These are phyloP conservation scores for Octodon degus DNA, from an alignment of 2,113 vertebrate species.

Conservation along the genomic window DNA sequence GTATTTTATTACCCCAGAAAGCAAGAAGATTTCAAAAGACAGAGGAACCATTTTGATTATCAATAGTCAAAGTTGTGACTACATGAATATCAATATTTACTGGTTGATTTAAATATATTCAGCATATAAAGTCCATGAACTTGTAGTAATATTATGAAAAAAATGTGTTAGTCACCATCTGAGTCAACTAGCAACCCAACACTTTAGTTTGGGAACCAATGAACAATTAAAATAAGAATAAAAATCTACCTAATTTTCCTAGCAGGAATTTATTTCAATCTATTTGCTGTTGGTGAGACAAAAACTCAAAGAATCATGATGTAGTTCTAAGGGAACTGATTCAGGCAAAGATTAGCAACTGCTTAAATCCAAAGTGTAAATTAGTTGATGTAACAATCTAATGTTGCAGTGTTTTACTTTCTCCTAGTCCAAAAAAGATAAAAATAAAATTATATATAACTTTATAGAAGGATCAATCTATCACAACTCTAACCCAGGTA, in stretches of 20 bases:
- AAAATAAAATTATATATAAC: background rate
- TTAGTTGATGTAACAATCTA: background rate
- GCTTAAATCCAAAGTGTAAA: background rate
- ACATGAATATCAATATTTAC: conserved; percentile 24
- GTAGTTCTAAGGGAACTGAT: background rate
- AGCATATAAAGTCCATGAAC: background rate
- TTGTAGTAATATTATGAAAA: background rate
- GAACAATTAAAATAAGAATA: background rate
- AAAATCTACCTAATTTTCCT: background rate
- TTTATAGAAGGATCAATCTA: background rate
- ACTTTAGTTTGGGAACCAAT: background rate
- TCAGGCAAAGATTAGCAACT: background rate
- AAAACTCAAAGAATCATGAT: background rate
- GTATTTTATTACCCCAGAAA: background rate
- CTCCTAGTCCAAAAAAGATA: background rate
- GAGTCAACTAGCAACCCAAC: background rate
- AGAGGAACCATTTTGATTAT: background rate
- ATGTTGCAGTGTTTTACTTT: background rate
- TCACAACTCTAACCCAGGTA: background rate
- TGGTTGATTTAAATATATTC: background rate
- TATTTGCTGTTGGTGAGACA: background rate
- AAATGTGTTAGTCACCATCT: background rate
- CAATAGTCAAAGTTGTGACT: background rate
- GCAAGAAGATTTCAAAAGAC: conserved; percentile 21
- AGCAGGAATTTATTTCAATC: background rate